These are phyloP conservation scores for Ricordea florida DNA, from an alignment of 92 coral and sea anemone species.

Conservation along the genomic window DNA sequence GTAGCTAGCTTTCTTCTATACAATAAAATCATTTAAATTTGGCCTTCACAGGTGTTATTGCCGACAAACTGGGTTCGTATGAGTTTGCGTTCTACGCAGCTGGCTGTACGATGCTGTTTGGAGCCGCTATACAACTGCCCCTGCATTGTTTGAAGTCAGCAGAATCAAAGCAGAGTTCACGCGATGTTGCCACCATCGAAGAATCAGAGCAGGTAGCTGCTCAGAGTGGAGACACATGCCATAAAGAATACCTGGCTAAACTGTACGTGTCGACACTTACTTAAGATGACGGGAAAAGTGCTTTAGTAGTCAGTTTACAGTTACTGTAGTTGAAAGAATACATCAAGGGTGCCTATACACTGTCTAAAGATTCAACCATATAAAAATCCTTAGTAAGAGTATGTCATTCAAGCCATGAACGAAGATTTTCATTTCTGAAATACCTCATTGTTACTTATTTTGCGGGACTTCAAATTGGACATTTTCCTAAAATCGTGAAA, in stretches of 20 bases:
- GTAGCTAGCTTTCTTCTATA: too few relatives aligned
- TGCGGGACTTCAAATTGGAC: too few relatives aligned
- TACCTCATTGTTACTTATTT: too few relatives aligned
- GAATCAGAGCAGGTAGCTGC: background rate
- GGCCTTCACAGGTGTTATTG: slow-evolving; percentile 39
- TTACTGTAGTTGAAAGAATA: background rate
- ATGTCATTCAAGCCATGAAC: too few relatives aligned
- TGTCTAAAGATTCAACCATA: too few relatives aligned
- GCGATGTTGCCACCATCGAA: background rate
- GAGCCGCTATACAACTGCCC: slow-evolving; percentile 16
- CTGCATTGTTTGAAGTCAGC: slow-evolving; percentile 5
- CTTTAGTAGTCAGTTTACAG: background rate
- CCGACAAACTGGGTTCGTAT: slow-evolving; percentile 39
- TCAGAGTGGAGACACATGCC: background rate
- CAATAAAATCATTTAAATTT: too few relatives aligned
- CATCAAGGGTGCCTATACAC: too few relatives aligned
- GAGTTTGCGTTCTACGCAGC: slow-evolving; percentile 32
- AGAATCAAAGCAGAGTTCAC: background rate
- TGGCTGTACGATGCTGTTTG: slow-evolving; percentile 18
- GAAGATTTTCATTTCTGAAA: too few relatives aligned
- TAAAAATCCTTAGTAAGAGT: too few relatives aligned
- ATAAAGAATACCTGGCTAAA: background rate
- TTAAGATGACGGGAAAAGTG: background rate
- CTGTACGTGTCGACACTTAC: background rate
- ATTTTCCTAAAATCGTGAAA: too few relatives aligned